Evolutionary conservation across 2,888 invertebrate genomes (phyloP), one percentile per base, ranked within the genome.

Genomic region (Eupeodes latifasciatus): DNA sequence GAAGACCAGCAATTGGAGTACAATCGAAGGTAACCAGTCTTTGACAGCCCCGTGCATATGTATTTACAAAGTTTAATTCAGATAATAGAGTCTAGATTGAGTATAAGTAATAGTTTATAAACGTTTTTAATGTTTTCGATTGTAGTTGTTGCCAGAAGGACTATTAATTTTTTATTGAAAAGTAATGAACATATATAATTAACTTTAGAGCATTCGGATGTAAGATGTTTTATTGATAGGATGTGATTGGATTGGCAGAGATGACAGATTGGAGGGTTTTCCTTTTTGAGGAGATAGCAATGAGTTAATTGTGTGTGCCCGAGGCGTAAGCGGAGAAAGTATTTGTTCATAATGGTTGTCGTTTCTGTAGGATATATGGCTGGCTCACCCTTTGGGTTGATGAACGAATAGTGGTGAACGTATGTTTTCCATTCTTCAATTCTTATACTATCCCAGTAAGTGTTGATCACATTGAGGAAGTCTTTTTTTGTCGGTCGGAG

Each of bases 241-340:
- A 61, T 36, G 14, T 61, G 61, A 61, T 12, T 61, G 61, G 61
- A 36, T 61, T 61, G 61, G 61, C 61, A 61, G 12, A 36, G 36
- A 36, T 61, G 61, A 12, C 36, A 61, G 36, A 4, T 61, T 14
- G 61, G 61, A 4, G 61, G 14, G 16, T n/a, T n/a, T 61, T 36
- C n/a, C n/a, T 61, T 59, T 59, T 59, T 59, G 59, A 59, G 59
- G 3, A 59, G 59, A 34, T 59, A 19, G 19, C 19, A 19, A 19
- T 19, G 19, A 19, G 19, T 19, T 19, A 19, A 19, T 19, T 19
- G 19, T 19, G 19, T 19, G 19, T 19, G 19, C 1, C 19, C 19
- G 19, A 19, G 19, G 19, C 19, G 19, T 19, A 59, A 34, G 11
- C 59, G 34, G 11, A 59, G 34, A 34, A 61, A 61, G 12, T 7